Evolutionary conservation across 1,140 invertebrate species (phyloP).

Genomic region (Hyles euphorbiae): DNA sequence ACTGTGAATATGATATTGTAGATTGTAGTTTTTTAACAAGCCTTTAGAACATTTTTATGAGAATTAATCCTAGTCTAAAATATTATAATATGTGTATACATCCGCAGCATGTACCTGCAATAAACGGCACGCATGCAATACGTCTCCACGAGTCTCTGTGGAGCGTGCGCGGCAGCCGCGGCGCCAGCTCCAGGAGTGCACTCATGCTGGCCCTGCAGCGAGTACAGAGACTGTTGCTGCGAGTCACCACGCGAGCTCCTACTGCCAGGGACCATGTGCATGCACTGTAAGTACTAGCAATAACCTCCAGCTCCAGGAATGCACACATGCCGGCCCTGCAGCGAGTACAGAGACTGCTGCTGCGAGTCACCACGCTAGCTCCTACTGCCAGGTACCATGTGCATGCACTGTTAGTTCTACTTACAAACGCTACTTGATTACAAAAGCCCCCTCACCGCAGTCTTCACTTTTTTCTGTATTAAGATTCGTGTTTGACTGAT

Average conservation of each 20-base stretch:
- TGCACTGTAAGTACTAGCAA: constrained; percentile 42
- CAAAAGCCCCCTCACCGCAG: no score
- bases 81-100: no score
- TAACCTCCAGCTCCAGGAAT: constrained; percentile 15
- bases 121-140: constrained; percentile 60
- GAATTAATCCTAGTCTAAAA: no score
- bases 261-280: constrained; percentile 66
- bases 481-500: neutral
- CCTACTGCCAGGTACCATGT: constrained; percentile 74
- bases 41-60: no score
- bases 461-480: no score
- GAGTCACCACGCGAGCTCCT: constrained; percentile 83
- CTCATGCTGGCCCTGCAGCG: constrained; percentile 94
- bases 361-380: constrained; percentile 84
- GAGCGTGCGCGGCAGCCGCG: constrained; percentile 47
- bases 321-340: constrained; percentile 93
- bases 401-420: constrained; percentile 51
- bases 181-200: constrained; percentile 52
- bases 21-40: no score
- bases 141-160: constrained; percentile 79
- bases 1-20: no score
- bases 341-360: constrained; percentile 87
- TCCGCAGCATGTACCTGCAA: constrained; percentile 38
- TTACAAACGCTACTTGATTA: no score
- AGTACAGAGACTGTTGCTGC: constrained; percentile 86